Conservation (phyloP, 1,140 invertebrate species). For the Aphaenogaster rudis region DNA sequence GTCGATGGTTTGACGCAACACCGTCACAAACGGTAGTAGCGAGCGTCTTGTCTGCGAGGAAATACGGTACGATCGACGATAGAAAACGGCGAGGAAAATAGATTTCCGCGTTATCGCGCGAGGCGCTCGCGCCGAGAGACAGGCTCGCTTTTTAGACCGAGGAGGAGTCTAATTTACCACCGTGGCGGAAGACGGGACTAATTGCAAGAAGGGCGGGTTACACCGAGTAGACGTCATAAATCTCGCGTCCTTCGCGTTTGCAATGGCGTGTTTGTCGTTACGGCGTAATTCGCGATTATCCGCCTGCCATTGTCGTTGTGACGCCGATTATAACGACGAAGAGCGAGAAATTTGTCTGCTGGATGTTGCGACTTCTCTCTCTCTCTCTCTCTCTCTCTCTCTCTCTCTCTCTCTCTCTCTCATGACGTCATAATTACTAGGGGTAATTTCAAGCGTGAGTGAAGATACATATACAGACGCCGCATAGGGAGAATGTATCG, state of each 20-base stretch:
- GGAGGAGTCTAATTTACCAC: slow-evolving; percentile 38
- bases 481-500: slow-evolving; percentile 39
- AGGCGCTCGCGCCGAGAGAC: not conserved
- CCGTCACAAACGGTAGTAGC: not conserved
- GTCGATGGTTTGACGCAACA: slow-evolving; percentile 53
- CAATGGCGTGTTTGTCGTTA: slow-evolving; percentile 46
- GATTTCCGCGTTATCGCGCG: slow-evolving; percentile 52
- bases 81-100: slow-evolving; percentile 46
- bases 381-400: not conserved
- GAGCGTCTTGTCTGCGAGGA: slow-evolving; percentile 38
- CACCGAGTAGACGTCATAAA: slow-evolving; percentile 54
- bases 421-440: slow-evolving; percentile 21
- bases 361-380: not conserved
- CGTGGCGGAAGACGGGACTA: slow-evolving; percentile 32
- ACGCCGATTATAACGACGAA: slow-evolving; percentile 14
- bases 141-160: slow-evolving; percentile 26
- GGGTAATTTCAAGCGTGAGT: slow-evolving; percentile 2
- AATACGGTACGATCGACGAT: slow-evolving; percentile 55
- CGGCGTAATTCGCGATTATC: slow-evolving; percentile 42
- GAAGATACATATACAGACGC: not conserved
- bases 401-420: not conserved
- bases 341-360: slow-evolving; percentile 30
- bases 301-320: slow-evolving; percentile 15
- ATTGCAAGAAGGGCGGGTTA: slow-evolving; percentile 54
- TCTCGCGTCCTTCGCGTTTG: slow-evolving; percentile 7